A percentile compares a stretch with the other conserved stretches of the same genome.
Conservation (phyloP, 2,113 vertebrate genomes). For the Herpetotheres cachinnans region DNA sequence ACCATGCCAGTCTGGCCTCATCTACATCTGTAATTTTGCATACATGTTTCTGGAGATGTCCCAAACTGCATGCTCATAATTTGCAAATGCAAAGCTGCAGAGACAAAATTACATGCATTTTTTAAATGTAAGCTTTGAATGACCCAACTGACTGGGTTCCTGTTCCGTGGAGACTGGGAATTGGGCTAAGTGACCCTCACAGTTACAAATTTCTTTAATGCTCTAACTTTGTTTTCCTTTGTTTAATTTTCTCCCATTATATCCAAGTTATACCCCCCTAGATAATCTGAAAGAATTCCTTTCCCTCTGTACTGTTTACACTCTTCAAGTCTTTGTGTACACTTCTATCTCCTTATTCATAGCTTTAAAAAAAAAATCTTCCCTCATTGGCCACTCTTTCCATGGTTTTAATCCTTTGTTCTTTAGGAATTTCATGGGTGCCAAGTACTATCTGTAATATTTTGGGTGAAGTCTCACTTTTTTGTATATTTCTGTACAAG, state of each 20-base stretch:
- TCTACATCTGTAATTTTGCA: not conserved
- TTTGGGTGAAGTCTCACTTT: not conserved
- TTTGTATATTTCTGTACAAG: not conserved
- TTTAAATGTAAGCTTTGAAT: not conserved
- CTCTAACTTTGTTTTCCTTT: slow-evolving; percentile 1
- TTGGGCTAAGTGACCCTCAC: not conserved
- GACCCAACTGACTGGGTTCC: not conserved
- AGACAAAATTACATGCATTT: not conserved
- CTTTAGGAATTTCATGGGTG: slow-evolving; percentile 1
- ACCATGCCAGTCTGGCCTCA: not conserved
- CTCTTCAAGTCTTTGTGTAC: slow-evolving; percentile 60
- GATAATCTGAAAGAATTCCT: slow-evolving; percentile 55
- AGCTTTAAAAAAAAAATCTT: slow-evolving; percentile 12
- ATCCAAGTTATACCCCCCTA: slow-evolving; percentile 36
- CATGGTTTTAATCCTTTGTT: slow-evolving; percentile 55
- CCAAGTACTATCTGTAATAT: not conserved
- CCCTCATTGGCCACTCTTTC: slow-evolving; percentile 22
- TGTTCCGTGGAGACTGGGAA: not conserved
- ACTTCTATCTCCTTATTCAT: slow-evolving; percentile 55
- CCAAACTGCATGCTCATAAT: not conserved
- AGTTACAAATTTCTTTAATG: not conserved
- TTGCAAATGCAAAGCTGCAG: not conserved
- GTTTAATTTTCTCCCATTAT: slow-evolving; percentile 47
- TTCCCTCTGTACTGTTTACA: slow-evolving; percentile 53
- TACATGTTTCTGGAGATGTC: rapidly evolving